Base-by-base conservation (phyloP, 1,140 invertebrate species). In the Drosophila gunungcola region DNA sequence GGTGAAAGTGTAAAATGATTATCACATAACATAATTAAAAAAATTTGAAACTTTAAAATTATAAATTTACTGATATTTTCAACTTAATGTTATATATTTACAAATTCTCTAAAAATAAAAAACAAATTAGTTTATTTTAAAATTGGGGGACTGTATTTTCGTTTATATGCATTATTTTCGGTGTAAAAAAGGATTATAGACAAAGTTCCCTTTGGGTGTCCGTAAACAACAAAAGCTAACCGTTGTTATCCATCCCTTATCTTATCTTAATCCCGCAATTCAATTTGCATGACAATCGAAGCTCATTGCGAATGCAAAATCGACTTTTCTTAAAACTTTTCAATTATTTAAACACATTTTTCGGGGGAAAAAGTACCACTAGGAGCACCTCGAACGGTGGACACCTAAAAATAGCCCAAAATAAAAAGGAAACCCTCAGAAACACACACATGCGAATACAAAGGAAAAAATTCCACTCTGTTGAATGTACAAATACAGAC, bases 381-480 rank as follows among this genome's bases (percentile, higher is more conserved):
- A 21, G 43, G 43, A 70, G 41, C 43, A 49, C 16, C 36, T 36
- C 53, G 34, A 36, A 48, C 42, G 52, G 68, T 52, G 43, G n/a
- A 70, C 48, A 53, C 49, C 73, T 82, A 78, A 77, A 82, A 82
- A 80, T 82, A 81, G 68, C 49, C 49, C n/a, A 64, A 57, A 53
- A 65, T 74, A 70, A 65, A 72, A 69, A 56, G 63, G 51, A 70
- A 69, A 70, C 29, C 65, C 64, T 36, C 27, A 41, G 48, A 51
- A n/a, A 62, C 41, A 53, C 42, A 34, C 38, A 63, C 25, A 55
- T 25, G 10, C 16, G 10, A 41, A 67, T 4, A 41, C 49, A 21
- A 21, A 42, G n/a, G 38, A 65, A 76, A 73, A 78, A 76, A 76
- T 82, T 86, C 78, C 58, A 65, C 65, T 81, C 78, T 78, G 69